phyloP scores from a whole-genome alignment of 2,797 vertebrate species.

The Merluccius polli region DNA sequence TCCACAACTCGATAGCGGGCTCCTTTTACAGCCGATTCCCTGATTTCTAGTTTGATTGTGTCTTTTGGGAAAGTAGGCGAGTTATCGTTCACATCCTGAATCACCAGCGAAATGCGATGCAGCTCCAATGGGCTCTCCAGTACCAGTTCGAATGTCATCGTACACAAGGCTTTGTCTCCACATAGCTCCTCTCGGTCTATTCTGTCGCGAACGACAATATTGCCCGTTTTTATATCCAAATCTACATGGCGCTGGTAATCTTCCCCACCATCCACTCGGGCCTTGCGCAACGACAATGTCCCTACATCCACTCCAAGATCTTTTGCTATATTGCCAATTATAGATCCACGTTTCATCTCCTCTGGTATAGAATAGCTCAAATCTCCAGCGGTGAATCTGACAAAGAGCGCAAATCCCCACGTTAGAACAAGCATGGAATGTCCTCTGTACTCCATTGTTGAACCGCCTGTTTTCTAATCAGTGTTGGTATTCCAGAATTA shows the following conservation, averaged over 20 bases:
- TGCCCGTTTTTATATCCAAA: slow-evolving; percentile 31
- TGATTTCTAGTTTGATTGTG: slow-evolving; percentile 42
- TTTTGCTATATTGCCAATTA: slow-evolving; percentile 56
- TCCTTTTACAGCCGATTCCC: slow-evolving; percentile 26
- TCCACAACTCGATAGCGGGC: slow-evolving; percentile 48
- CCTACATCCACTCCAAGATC: slow-evolving; percentile 36
- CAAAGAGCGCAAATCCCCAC: neutral
- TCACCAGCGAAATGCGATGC: slow-evolving; percentile 38
- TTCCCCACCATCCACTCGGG: slow-evolving; percentile 26
- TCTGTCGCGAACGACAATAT: slow-evolving; percentile 33
- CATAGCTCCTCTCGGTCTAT: slow-evolving; percentile 65
- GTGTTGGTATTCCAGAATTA: neutral
- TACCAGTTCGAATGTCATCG: slow-evolving; percentile 55
- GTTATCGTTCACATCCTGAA: slow-evolving; percentile 78
- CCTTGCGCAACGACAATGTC: slow-evolving; percentile 23
- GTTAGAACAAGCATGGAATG: neutral
- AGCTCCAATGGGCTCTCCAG: slow-evolving; percentile 56
- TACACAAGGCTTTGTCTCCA: slow-evolving; percentile 48
- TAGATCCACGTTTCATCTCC: slow-evolving; percentile 50
- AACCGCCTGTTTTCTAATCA: neutral
- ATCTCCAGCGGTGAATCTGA: slow-evolving; percentile 36
- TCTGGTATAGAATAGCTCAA: slow-evolving; percentile 42
- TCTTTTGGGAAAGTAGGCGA: slow-evolving; percentile 55
- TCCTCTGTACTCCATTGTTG: neutral
- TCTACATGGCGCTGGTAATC: slow-evolving; percentile 25